Conservation (phyloP, 2,797 vertebrate species). For the Cossypha niveicapilla region DNA sequence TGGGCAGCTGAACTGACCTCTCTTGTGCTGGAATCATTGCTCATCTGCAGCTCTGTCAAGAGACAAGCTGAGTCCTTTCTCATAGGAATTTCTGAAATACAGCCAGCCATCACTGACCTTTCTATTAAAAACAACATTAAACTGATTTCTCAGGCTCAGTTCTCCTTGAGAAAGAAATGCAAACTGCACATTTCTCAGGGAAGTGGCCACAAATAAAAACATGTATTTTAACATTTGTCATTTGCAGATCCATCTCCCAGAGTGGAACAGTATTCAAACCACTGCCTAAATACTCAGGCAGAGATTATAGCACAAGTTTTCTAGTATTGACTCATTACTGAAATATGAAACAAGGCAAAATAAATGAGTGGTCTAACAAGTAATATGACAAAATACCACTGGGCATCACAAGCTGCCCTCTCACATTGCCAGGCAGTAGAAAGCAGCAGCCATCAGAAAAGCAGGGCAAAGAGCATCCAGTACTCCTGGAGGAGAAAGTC, state of each 20-base stretch:
- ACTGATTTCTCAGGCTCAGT: constrained; percentile 30
- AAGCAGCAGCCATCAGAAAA: background rate
- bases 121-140: constrained; percentile 50
- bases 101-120: constrained; percentile 45
- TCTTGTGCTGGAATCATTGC: background rate
- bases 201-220: background rate
- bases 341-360: background rate
- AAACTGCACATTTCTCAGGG: constrained; percentile 34
- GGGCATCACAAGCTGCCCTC: background rate
- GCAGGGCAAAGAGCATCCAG: background rate
- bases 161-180: constrained; percentile 27
- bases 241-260: background rate
- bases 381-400: background rate
- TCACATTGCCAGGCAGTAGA: background rate
- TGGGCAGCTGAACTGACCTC: background rate
- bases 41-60: background rate
- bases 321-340: background rate
- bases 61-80: constrained; percentile 10
- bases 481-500: background rate
- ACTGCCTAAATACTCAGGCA: background rate
- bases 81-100: constrained; percentile 40
- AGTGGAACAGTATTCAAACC: background rate
- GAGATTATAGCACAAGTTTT: background rate
- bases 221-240: background rate
- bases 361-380: background rate